Conservation (phyloP, 2,888 invertebrate species). For the Chrysomela aeneicollis region DNA sequence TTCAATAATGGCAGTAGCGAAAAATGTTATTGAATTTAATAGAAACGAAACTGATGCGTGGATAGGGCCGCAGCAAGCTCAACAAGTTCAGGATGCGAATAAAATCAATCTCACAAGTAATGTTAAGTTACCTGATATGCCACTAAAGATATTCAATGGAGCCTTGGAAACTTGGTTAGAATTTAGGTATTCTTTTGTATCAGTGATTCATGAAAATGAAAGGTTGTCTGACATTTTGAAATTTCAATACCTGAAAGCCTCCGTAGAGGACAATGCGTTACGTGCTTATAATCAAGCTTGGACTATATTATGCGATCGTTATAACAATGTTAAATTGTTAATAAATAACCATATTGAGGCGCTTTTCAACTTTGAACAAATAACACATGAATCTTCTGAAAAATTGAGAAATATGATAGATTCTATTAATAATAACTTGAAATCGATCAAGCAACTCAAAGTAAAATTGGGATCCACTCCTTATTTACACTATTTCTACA, state of each 20-base stretch:
- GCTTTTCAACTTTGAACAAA: constrained; percentile 7
- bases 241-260: constrained; percentile 4
- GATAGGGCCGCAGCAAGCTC: not conserved
- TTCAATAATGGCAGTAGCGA: not conserved
- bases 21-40: not conserved
- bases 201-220: constrained; percentile 11
- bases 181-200: constrained; percentile 10
- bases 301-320: constrained; percentile 8
- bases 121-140: constrained; percentile 13
- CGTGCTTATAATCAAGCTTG: constrained; percentile 16
- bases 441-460: not conserved
- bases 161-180: not conserved
- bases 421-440: constrained; percentile 12
- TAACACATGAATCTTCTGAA: constrained; percentile 12
- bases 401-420: constrained; percentile 5
- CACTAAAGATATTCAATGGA: constrained; percentile 13
- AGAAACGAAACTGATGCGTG: not conserved
- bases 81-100: not conserved
- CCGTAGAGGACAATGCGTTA: constrained; percentile 2
- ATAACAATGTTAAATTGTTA: constrained; percentile 5
- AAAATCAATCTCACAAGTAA: not conserved
- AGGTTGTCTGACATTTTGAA: constrained; percentile 6
- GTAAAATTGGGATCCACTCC: constrained; percentile 28
- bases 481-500: constrained; percentile 28
- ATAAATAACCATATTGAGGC: constrained; percentile 13